Percentiles rank a stretch among this genome's conserved stretches.
These are phyloP conservation scores for Paramormyrops kingsleyae DNA, from an alignment of 2,113 vertebrate genomes.

Conservation along the genomic window DNA sequence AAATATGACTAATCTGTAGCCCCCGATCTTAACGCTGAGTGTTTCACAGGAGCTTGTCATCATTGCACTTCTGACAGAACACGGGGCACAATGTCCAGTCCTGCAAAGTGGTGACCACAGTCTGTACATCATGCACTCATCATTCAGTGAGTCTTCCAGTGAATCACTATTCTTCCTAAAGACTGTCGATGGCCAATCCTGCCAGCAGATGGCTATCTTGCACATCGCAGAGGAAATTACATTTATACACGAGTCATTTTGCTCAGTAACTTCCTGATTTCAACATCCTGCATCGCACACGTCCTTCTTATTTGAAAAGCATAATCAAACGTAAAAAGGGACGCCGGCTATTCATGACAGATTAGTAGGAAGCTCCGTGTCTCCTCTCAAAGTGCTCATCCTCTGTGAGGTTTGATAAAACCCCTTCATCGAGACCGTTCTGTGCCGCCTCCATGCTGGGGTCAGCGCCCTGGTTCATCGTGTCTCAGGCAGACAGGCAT, in stretches of 20 bases:
- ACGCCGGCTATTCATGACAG: background rate
- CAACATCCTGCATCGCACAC: background rate
- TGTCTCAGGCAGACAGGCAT: background rate
- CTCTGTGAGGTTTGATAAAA: background rate
- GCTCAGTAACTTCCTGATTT: background rate
- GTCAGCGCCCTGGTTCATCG: background rate
- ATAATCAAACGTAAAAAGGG: background rate
- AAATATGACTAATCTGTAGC: background rate
- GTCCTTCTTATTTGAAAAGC: background rate
- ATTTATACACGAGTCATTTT: background rate
- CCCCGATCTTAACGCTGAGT: background rate
- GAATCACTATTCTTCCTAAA: background rate
- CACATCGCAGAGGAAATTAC: background rate
- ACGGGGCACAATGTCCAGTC: background rate
- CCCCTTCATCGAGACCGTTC: background rate
- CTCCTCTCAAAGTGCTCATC: background rate
- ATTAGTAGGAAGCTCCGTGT: background rate
- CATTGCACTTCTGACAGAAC: background rate
- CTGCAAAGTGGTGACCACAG: background rate
- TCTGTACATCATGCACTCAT: background rate
- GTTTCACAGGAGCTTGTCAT: background rate
- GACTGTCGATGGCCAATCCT: background rate
- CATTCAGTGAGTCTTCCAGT: background rate
- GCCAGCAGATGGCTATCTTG: conserved; percentile 7
- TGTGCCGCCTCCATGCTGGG: background rate